These are phyloP conservation scores for Eupeodes luniger DNA, from an alignment of 2,888 invertebrate species.

Conservation along the genomic window DNA sequence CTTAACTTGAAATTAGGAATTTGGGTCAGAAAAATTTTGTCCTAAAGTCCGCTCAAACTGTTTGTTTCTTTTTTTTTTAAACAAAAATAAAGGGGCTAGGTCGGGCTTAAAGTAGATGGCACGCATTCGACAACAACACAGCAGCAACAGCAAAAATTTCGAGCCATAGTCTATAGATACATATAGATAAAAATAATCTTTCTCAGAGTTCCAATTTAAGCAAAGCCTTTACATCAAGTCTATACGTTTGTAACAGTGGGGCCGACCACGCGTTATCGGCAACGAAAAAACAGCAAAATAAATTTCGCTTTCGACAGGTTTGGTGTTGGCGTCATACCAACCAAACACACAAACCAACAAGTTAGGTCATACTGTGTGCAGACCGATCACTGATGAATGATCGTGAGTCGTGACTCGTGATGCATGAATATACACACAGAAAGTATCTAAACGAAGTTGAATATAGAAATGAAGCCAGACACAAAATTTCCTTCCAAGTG, in stretches of 20 bases:
- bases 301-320: conserved; percentile 84
- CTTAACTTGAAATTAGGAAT: conserved; percentile 62
- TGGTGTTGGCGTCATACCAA: conserved; percentile 77
- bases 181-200: conserved; percentile 40
- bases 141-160: conserved; percentile 43
- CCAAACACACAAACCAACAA: conserved; percentile 56
- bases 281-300: conserved; percentile 68
- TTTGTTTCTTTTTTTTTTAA: neutral
- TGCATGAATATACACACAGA: conserved; percentile 21
- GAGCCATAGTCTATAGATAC: conserved; percentile 1
- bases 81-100: conserved; percentile 55
- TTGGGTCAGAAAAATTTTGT: conserved; percentile 62
- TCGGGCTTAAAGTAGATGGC: conserved; percentile 52
- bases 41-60: conserved; percentile 33
- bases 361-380: conserved; percentile 68
- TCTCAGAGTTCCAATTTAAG: conserved; percentile 64
- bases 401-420: neutral
- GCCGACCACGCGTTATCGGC: conserved; percentile 18
- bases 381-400: conserved; percentile 47
- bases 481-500: conserved; percentile 13
- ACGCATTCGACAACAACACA: conserved; percentile 54
- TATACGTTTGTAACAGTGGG: conserved; percentile 31
- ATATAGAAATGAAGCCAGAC: conserved; percentile 18
- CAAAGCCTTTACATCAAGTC: conserved; percentile 31
- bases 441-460: conserved; percentile 20